These are phyloP conservation scores for Galaxea fascicularis DNA, from an alignment of 92 coral and sea anemone species.

Conservation along the genomic window DNA sequence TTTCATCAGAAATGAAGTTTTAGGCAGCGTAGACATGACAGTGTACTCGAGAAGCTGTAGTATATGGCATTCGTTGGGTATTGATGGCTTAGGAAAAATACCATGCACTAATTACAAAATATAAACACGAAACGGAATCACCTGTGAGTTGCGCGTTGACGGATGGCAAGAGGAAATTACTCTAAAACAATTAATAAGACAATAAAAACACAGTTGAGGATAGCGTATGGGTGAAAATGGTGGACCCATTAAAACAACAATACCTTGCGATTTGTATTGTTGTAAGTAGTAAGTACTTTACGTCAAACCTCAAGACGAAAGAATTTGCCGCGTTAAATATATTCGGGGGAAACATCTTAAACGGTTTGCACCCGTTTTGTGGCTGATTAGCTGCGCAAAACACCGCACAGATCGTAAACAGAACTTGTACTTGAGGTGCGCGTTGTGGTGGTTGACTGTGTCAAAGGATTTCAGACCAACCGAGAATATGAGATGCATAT, in stretches of 20 bases:
- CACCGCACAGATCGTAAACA: neutral
- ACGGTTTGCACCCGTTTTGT: neutral
- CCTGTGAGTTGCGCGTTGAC: constrained; percentile 31
- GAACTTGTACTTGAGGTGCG: neutral
- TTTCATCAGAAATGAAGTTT: constrained; percentile 18
- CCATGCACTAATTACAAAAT: constrained; percentile 30
- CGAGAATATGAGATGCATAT: neutral
- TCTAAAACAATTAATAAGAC: constrained; percentile 23
- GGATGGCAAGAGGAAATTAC: constrained; percentile 26
- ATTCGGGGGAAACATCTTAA: neutral
- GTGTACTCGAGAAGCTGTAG: neutral
- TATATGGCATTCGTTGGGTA: neutral
- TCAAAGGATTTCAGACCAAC: neutral
- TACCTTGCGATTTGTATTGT: neutral
- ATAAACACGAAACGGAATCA: constrained; percentile 44
- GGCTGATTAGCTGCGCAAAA: neutral
- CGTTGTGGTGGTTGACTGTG: neutral
- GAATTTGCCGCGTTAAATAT: neutral
- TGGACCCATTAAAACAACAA: neutral
- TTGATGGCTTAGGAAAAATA: neutral
- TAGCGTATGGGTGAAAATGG: constrained; percentile 10
- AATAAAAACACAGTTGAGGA: constrained; percentile 26
- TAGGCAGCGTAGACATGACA: neutral
- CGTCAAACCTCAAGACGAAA: no score
- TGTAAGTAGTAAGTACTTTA: neutral